Evolutionary conservation across 2,113 vertebrate species (phyloP).

Genomic region (Cichladusa arquata): DNA sequence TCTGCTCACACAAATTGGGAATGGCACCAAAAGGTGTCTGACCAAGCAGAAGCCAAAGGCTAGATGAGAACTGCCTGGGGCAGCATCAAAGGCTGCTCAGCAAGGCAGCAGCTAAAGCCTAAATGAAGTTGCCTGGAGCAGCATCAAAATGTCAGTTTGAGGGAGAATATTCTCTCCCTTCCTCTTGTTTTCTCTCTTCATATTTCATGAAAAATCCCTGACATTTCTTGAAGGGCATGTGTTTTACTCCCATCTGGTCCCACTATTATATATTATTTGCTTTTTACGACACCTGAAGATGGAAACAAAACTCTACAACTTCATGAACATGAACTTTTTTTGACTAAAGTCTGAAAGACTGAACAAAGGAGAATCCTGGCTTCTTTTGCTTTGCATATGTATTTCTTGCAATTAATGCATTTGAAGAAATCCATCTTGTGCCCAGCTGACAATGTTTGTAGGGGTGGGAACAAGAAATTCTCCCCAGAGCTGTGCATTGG

Average conservation of each 20-base stretch:
- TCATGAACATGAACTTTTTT: neutral
- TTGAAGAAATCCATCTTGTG: neutral
- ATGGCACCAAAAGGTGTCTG: neutral
- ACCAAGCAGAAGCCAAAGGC: neutral
- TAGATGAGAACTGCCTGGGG: neutral
- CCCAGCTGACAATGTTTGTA: neutral
- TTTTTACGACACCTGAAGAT: neutral
- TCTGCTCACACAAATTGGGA: neutral
- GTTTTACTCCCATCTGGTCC: neutral
- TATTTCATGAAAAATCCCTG: neutral
- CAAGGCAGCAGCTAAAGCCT: neutral
- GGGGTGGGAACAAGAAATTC: neutral
- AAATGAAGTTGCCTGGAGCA: neutral
- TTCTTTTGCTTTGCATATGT: neutral
- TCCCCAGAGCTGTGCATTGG: fast-evolving
- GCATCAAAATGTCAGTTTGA: neutral
- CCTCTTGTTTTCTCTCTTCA: neutral
- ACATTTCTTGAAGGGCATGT: neutral
- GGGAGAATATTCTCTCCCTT: neutral
- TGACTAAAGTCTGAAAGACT: neutral
- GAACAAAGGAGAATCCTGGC: neutral
- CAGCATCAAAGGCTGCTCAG: neutral
- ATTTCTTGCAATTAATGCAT: neutral
- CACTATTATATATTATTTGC: neutral
- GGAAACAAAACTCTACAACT: neutral